These are phyloP conservation scores for Aproaerema taeniolella DNA, from an alignment of 2,888 invertebrate genomes.

Conservation along the genomic window DNA sequence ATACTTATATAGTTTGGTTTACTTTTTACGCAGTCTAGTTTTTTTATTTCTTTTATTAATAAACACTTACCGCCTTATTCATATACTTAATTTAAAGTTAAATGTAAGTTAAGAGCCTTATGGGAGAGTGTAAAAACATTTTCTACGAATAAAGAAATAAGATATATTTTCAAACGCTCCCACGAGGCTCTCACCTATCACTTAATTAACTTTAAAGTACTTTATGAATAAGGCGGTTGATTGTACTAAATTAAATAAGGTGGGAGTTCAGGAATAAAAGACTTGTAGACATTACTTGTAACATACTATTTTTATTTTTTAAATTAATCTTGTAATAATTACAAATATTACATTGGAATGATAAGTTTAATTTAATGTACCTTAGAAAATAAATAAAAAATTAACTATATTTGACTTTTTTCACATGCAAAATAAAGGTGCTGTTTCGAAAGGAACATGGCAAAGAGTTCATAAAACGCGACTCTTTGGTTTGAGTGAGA, in stretches of 20 bases:
- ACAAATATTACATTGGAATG: slow-evolving; percentile 75
- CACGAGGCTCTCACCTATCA: no score
- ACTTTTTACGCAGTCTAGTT: no score
- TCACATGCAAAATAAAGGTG: slow-evolving; percentile 48
- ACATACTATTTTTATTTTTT: slow-evolving; percentile 65
- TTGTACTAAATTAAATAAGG: neutral
- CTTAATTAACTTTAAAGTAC: no score
- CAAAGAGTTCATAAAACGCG: slow-evolving; percentile 62
- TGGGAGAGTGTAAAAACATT: no score
- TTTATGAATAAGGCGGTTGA: neutral
- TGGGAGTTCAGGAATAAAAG: no score
- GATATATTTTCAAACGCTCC: no score
- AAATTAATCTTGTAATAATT: slow-evolving; percentile 64
- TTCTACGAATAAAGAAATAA: no score
- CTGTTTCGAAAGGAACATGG: slow-evolving; percentile 47
- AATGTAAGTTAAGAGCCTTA: no score
- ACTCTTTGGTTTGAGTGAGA: slow-evolving; percentile 68
- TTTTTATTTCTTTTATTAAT: no score
- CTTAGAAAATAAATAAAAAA: slow-evolving; percentile 72
- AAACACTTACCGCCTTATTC: no score
- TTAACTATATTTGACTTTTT: slow-evolving; percentile 42
- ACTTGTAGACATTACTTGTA: slow-evolving; percentile 28
- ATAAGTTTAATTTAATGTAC: slow-evolving; percentile 67
- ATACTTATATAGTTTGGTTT: no score
- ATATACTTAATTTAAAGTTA: no score